These are phyloP conservation scores for Tychaedon coryphoeus DNA, from an alignment of 2,113 vertebrate species.

Conservation along the genomic window DNA sequence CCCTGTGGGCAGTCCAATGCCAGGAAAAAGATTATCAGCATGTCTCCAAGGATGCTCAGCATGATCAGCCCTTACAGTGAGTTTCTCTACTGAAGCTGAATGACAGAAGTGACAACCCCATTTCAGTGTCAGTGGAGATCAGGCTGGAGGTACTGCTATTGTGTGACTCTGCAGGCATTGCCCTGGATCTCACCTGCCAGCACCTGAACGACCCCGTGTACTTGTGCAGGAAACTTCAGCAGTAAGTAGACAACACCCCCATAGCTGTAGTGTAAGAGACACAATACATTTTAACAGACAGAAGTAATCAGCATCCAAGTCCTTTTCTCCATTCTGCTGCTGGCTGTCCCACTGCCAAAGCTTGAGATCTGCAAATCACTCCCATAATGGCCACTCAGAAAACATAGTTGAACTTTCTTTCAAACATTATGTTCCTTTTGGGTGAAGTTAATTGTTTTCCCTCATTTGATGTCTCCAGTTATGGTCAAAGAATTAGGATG, in stretches of 20 bases:
- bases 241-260: neutral
- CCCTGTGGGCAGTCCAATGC: neutral
- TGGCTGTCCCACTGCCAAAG: neutral
- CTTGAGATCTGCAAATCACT: neutral
- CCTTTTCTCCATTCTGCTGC: neutral
- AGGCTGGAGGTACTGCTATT: neutral
- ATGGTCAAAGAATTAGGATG: neutral
- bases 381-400: neutral
- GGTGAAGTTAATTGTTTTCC: neutral
- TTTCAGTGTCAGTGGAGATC: neutral
- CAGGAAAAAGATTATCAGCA: neutral
- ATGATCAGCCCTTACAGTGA: neutral
- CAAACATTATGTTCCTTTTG: neutral
- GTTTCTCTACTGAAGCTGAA: neutral
- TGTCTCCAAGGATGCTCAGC: neutral
- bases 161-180: neutral
- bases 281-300: neutral
- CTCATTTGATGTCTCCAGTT: neutral
- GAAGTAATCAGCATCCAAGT: neutral
- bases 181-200: neutral
- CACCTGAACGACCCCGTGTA: rapidly evolving
- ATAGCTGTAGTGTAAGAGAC: neutral
- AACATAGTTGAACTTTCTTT: neutral
- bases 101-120: neutral
- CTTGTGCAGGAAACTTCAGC: neutral